A percentile compares a stretch with the other conserved stretches of the same genome.
phyloP scores from a whole-genome alignment of 2,113 vertebrate genomes.

The Proterorhinus semilunaris region DNA sequence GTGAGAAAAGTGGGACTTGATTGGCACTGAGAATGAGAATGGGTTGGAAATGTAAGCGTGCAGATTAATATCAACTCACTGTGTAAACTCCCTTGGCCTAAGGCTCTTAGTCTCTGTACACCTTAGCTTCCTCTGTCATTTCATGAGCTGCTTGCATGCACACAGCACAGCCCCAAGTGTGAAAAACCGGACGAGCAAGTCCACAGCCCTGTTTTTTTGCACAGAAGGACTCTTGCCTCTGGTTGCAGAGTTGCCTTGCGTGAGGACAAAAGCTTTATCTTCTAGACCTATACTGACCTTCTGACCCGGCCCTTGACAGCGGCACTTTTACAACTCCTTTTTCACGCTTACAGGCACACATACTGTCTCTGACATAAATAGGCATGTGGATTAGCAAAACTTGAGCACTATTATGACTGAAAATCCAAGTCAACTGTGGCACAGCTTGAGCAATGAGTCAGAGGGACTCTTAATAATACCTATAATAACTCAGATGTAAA shows the following conservation, averaged over 20 bases:
- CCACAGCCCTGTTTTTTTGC: conserved; percentile 25
- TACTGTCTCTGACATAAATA: conserved; percentile 24
- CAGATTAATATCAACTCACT: conserved; percentile 70
- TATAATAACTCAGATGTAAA: conserved; percentile 1
- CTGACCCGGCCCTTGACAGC: conserved; percentile 57
- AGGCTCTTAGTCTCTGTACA: conserved; percentile 67
- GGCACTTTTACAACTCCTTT: conserved; percentile 36
- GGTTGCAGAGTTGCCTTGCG: conserved; percentile 63
- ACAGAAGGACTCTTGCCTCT: conserved; percentile 41
- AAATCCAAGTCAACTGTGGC: conserved; percentile 2
- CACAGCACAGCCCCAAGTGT: conserved; percentile 30
- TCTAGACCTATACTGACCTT: conserved; percentile 40
- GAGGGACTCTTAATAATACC: not conserved
- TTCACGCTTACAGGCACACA: conserved; percentile 30
- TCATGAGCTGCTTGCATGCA: conserved; percentile 73
- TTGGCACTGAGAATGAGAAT: not conserved
- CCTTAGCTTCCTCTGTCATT: conserved; percentile 75
- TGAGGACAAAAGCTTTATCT: conserved; percentile 71
- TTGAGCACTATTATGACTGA: conserved; percentile 6
- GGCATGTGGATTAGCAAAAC: not conserved
- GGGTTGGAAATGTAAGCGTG: not conserved
- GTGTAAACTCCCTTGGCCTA: conserved; percentile 78
- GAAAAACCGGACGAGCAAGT: conserved; percentile 73
- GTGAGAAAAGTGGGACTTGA: not conserved
- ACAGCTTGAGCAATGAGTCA: conserved; percentile 1